Conservation (phyloP, 2,113 vertebrate genomes). For the Scortum barcoo region DNA sequence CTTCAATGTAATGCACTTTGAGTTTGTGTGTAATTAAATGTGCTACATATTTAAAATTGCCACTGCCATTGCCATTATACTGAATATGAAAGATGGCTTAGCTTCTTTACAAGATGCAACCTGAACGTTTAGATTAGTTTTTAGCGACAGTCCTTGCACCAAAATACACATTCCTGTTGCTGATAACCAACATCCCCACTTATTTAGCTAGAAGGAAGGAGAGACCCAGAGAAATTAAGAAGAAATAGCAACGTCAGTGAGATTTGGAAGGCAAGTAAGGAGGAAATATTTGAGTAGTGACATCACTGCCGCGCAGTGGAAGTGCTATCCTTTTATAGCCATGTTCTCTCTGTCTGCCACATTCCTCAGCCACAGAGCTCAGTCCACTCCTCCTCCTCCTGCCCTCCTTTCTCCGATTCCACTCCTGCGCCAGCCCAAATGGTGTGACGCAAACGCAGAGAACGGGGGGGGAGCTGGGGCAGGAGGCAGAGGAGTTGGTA, state of each 20-base stretch:
- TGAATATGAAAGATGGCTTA: not conserved
- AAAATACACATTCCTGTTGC: conserved; percentile 7
- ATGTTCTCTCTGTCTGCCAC: conserved; percentile 73
- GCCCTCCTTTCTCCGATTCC: conserved; percentile 46
- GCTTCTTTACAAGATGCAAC: not conserved
- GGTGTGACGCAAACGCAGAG: conserved; percentile 71
- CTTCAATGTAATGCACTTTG: no score
- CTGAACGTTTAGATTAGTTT: not conserved
- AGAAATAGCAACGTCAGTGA: conserved; percentile 67
- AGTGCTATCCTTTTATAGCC: conserved; percentile 82
- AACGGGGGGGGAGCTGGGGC: conserved; percentile 39
- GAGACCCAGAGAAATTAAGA: conserved; percentile 30
- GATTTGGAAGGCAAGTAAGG: conserved; percentile 63
- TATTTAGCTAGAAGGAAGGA: conserved; percentile 26
- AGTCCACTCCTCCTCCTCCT: conserved; percentile 47
- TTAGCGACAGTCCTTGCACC: not conserved
- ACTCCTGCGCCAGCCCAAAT: conserved; percentile 19
- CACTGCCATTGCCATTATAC: no score
- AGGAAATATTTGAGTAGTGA: conserved; percentile 76
- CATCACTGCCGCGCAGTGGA: conserved; percentile 75
- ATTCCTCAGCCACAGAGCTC: conserved; percentile 73
- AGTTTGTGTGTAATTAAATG: no score
- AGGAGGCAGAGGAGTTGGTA: not conserved
- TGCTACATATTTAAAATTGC: no score
- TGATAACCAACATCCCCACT: not conserved